These are phyloP conservation scores for Shinisaurus crocodilurus DNA, from an alignment of 2,113 vertebrate species.

Conservation along the genomic window DNA sequence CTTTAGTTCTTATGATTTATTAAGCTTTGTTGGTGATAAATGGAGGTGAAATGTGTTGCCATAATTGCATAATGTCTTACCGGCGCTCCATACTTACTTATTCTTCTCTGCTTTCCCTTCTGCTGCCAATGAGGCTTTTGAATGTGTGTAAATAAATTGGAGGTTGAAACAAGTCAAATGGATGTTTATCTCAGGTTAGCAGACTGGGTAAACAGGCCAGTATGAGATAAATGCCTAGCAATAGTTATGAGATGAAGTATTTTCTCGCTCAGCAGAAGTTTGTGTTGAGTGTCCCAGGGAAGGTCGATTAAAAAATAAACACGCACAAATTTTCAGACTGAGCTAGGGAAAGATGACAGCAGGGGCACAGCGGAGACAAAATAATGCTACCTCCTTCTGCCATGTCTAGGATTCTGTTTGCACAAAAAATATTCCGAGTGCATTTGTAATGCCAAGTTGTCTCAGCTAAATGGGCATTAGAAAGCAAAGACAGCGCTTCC, in stretches of 20 bases:
- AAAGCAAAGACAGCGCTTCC: neutral
- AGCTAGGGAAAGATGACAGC: neutral
- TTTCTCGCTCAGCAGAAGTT: neutral
- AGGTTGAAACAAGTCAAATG: neutral
- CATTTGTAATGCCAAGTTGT: neutral
- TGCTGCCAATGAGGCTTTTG: neutral
- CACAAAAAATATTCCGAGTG: neutral
- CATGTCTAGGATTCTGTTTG: neutral
- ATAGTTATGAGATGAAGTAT: neutral
- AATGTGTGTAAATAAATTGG: neutral
- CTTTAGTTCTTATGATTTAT: neutral
- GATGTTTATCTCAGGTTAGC: neutral
- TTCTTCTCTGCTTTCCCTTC: neutral
- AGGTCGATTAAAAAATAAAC: neutral
- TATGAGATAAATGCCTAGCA: neutral
- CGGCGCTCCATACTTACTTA: neutral
- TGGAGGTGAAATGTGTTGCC: neutral
- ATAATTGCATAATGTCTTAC: neutral
- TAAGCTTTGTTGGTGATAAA: neutral
- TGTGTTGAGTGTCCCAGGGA: no score
- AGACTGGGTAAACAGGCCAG: neutral
- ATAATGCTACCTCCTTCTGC: neutral
- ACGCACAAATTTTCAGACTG: neutral
- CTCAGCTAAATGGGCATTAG: neutral
- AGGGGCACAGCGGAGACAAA: neutral